Evolutionary conservation across 2,888 invertebrate species (phyloP), one percentile per base, ranked within the genome.

Genomic region (Leptodirus hochenwartii): DNA sequence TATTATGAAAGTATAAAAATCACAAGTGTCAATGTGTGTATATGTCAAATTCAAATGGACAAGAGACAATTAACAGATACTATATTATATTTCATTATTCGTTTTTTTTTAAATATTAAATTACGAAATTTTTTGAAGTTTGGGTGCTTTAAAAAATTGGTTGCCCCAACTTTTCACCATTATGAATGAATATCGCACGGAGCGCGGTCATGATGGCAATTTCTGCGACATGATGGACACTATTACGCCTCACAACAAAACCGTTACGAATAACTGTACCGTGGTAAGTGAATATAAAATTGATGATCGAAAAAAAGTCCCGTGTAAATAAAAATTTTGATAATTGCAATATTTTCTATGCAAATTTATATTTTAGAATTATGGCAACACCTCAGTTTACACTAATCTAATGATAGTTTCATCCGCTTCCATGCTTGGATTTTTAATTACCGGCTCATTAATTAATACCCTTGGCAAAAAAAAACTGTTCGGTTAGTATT

Each of bases 61-160:
- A n/a, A n/a, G n/a, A n/a, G n/a, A n/a, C n/a, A n/a, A n/a, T n/a
- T n/a, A n/a, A n/a, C n/a, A n/a, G n/a, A n/a, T n/a, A n/a, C n/a
- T n/a, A n/a, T n/a, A n/a, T n/a, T n/a, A n/a, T n/a, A n/a, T n/a
- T n/a, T n/a, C n/a, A n/a, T n/a, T n/a, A n/a, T n/a, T n/a, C n/a
- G n/a, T n/a, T n/a, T n/a, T n/a, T n/a, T n/a, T n/a, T n/a, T n/a
- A n/a, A n/a, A n/a, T n/a, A n/a, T n/a, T n/a, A n/a, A n/a, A n/a
- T n/a, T n/a, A n/a, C n/a, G n/a, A n/a, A n/a, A n/a, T n/a, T n/a
- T 55, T 59, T 37, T 47, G 33, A 32, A 55, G 56, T 24, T 38
- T 77, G 39, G 85, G 85, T 46, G 81, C 84, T 0, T 58, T 87
- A 22, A 72, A 84, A 10, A 62, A 87, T 17, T 88, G 87, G 85